These are phyloP conservation scores for Willowsia nigromaculata DNA, from an alignment of 2,888 invertebrate species.

Conservation along the genomic window DNA sequence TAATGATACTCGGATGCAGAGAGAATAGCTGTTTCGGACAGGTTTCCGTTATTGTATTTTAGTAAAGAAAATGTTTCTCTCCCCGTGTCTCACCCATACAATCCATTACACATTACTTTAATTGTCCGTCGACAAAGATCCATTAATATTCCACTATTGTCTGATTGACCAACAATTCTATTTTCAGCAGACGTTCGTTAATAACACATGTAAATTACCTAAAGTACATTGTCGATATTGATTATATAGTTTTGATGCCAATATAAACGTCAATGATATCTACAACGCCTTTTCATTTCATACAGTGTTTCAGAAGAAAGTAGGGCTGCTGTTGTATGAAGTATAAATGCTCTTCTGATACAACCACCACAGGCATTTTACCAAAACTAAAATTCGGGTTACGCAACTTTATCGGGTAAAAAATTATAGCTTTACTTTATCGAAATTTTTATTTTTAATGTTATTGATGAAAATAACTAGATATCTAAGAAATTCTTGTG, in stretches of 20 bases:
- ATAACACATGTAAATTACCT: background rate
- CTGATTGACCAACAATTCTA: background rate
- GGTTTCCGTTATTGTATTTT: constrained; percentile 20
- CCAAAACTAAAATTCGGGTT: too few species aligned
- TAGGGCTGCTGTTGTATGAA: too few species aligned
- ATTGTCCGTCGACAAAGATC: background rate
- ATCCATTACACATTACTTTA: background rate
- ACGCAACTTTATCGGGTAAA: too few species aligned
- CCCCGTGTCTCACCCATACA: background rate
- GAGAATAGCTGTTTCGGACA: constrained; percentile 23
- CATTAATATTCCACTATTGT: constrained; percentile 27
- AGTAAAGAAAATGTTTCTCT: background rate
- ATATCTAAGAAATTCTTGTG: too few species aligned
- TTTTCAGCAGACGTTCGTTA: background rate
- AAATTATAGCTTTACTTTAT: too few species aligned
- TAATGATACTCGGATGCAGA: constrained; percentile 16
- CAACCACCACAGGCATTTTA: too few species aligned
- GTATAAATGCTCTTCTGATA: too few species aligned
- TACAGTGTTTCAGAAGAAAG: too few species aligned
- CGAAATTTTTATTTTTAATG: too few species aligned
- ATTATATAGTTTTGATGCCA: background rate
- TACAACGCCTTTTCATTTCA: too few species aligned
- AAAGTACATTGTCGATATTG: background rate
- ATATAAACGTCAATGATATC: background rate
- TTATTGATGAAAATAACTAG: too few species aligned